Evolutionary conservation across 2,113 vertebrate species (phyloP).

Genomic region (Eurypyga helias): DNA sequence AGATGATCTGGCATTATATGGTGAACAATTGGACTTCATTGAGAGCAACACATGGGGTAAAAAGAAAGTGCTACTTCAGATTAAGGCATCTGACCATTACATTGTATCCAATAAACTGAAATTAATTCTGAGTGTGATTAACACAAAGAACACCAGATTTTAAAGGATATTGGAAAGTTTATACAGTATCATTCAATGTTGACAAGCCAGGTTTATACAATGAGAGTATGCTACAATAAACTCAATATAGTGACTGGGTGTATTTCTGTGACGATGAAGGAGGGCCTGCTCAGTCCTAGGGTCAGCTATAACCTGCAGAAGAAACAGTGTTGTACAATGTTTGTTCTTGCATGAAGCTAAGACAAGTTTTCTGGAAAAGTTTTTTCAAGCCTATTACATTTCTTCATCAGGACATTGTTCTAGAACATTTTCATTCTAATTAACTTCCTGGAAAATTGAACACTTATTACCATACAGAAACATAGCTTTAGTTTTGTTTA

Average conservation of each 20-base stretch:
- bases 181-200: not conserved
- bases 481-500: not conserved
- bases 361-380: not conserved
- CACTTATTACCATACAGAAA: not conserved
- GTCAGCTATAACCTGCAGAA: not conserved
- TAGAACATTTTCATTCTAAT: not conserved
- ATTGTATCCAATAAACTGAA: not conserved
- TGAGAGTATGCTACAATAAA: not conserved
- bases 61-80: not conserved
- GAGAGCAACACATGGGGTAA: not conserved
- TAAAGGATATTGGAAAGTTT: not conserved
- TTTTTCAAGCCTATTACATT: not conserved
- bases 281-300: not conserved
- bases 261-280: not conserved
- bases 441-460: not conserved
- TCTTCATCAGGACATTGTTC: not conserved
- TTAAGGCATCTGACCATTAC: not conserved
- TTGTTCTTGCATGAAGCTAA: not conserved
- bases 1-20: not conserved
- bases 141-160: not conserved
- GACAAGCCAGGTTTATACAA: not conserved
- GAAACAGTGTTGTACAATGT: not conserved
- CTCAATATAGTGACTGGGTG: not conserved
- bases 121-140: not conserved
- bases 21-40: not conserved